Base-by-base conservation (phyloP, 2,797 vertebrate genomes). In the Eleutherodactylus coqui region DNA sequence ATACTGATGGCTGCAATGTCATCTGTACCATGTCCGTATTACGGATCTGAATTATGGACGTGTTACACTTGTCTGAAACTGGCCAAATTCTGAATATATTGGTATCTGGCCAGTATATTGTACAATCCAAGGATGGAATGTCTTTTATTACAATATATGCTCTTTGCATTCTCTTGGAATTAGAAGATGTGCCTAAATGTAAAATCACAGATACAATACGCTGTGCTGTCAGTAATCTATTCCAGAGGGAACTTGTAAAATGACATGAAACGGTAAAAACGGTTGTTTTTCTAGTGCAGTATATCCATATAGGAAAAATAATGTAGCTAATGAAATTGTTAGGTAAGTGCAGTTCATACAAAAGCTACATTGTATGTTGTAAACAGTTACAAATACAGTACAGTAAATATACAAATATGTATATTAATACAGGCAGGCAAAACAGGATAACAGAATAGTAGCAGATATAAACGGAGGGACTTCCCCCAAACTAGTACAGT, bases 241-340 rank as follows among this genome's bases (percentile, higher is more conserved):
- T 73, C 70, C 70, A 45, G 41, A 43, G 70, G 38, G 41, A 27
- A 45, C n/a, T n/a, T 45, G n/a, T n/a, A n/a, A 73, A 45, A 73
- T 45, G 11, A 73, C 21, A 45, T 45, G 19, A 73, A 70, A n/a
- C 32, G 10, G 10, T 70, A 13, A 43, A 43, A 73, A 27, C 41
- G 27, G 24, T 6, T 45, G 70, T 45, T 43, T 45, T 11, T 43
- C 14, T 73, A 27, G 41, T 43, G 38, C 21, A 43, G 6, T n/a
- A 69, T 38, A 45, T 41, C n/a, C 41, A 45, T 27, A n/a, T 45
- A 1, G 36, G 38, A 73, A 73, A 72, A 27, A 27, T 27, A 45
- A n/a, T n/a, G 38, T 73, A n/a, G 24, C 11, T 14, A 27, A 14
- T 27, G 4, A n/a, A 43, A 73, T n/a, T 73, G 36, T 73, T 45